phyloP scores from a whole-genome alignment of 2,888 invertebrate genomes.

The Cerceris ruficornis region DNA sequence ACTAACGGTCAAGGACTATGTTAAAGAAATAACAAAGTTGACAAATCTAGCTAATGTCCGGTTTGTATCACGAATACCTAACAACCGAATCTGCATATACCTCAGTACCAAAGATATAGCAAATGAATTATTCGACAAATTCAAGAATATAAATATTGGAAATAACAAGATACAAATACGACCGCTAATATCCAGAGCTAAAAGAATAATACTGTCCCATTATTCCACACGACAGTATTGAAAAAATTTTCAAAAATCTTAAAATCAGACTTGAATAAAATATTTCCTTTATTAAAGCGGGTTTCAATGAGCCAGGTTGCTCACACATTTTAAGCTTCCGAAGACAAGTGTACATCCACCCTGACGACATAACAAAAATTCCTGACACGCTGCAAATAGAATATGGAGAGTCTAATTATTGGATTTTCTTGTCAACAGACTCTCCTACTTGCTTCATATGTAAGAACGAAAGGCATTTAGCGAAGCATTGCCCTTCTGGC shows the following conservation, averaged over 20 bases:
- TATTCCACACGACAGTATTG: constrained; percentile 8
- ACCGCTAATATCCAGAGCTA: constrained; percentile 4
- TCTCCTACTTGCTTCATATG: constrained; percentile 32
- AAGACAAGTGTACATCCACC: constrained; percentile 48
- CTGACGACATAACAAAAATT: constrained; percentile 46
- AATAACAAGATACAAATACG: neutral
- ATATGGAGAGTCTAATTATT: constrained; percentile 43
- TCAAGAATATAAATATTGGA: no score
- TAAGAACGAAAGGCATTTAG: constrained; percentile 15
- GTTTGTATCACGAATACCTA: no score
- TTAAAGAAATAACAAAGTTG: no score
- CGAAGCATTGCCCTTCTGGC: no score
- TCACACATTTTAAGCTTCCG: constrained; percentile 48
- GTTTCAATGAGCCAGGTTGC: constrained; percentile 24
- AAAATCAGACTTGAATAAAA: constrained; percentile 1
- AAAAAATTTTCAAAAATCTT: neutral
- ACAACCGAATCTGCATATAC: no score
- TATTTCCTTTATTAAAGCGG: neutral
- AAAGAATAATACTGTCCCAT: constrained; percentile 9
- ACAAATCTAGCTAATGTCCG: no score
- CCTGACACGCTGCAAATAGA: constrained; percentile 40
- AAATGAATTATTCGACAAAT: no score
- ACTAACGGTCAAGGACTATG: no score
- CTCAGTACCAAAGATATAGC: no score
- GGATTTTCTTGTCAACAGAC: constrained; percentile 45